Evolutionary conservation across 2,797 vertebrate species (phyloP).

Genomic region (Siniperca obscura): DNA sequence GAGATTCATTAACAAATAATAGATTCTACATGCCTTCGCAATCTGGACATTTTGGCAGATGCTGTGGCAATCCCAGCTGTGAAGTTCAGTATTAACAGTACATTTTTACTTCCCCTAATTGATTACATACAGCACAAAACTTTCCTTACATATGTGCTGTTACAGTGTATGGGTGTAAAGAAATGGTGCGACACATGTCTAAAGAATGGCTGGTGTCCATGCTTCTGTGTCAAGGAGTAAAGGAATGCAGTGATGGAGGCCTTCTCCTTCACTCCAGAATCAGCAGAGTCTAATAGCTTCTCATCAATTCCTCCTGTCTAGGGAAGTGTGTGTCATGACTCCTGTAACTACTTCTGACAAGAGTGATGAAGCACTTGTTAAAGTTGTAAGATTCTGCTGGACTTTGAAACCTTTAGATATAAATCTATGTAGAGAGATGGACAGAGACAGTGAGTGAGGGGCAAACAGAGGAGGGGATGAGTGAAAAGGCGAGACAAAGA

Average conservation of each 20-base stretch:
- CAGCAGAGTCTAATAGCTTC: conserved; percentile 71
- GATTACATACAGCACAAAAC: not conserved
- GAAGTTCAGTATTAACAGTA: not conserved
- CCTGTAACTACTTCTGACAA: conserved; percentile 82
- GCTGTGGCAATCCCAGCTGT: conserved; percentile 7
- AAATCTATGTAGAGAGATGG: conserved; percentile 75
- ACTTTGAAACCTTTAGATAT: conserved; percentile 79
- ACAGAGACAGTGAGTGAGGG: conserved; percentile 61
- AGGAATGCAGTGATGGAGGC: conserved; percentile 54
- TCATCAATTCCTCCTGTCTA: conserved; percentile 78
- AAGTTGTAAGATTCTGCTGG: conserved; percentile 75
- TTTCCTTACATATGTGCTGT: not conserved
- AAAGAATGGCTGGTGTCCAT: not conserved
- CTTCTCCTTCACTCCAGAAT: conserved; percentile 63
- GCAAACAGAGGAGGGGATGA: conserved; percentile 50
- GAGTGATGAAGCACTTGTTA: conserved; percentile 81
- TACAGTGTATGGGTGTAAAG: not conserved
- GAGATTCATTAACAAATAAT: conserved; percentile 13
- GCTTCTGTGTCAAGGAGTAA: conserved; percentile 35
- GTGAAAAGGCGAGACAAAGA: conserved; percentile 57
- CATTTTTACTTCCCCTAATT: not conserved
- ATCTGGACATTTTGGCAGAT: conserved; percentile 30
- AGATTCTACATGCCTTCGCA: not conserved
- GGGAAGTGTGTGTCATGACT: conserved; percentile 80
- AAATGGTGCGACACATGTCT: conserved; percentile 7